A percentile compares a stretch with the other conserved stretches of the same genome.
Conservation (phyloP, 2,888 invertebrate species). For the Melanostoma scalare region DNA sequence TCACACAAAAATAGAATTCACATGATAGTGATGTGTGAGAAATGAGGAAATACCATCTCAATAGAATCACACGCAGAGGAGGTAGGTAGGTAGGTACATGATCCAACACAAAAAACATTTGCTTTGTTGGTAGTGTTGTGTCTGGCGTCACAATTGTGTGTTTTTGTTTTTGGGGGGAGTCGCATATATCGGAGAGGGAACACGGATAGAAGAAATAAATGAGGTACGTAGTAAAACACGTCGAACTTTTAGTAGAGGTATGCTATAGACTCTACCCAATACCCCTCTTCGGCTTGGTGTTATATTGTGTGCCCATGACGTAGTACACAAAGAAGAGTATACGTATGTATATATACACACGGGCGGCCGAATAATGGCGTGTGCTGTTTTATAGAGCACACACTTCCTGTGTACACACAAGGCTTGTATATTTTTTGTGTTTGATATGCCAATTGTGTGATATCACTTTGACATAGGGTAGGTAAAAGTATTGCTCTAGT, state of each 20-base stretch:
- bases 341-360: conserved; percentile 32
- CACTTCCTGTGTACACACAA: conserved; percentile 67
- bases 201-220: conserved; percentile 44
- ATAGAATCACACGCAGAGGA: conserved; percentile 15
- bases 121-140: conserved; percentile 50
- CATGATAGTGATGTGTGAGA: conserved; percentile 36
- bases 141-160: conserved; percentile 42
- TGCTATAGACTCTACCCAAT: conserved; percentile 17
- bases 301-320: conserved; percentile 54
- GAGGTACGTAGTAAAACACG: conserved; percentile 13
- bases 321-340: conserved; percentile 32
- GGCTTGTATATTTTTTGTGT: conserved; percentile 30
- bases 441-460: conserved; percentile 51
- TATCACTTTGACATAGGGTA: conserved; percentile 40
- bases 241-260: conserved; percentile 6
- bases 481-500: conserved; percentile 45
- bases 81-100: conserved; percentile 3
- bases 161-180: conserved; percentile 12
- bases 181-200: conserved; percentile 8
- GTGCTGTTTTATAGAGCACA: conserved; percentile 46
- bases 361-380: conserved; percentile 18
- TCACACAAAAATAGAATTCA: not conserved
- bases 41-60: conserved; percentile 34
- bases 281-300: conserved; percentile 30
- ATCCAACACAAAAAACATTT: conserved; percentile 30